Evolutionary conservation across 2,113 vertebrate genomes (phyloP), one percentile per base, ranked within the genome.

Genomic region (Synodontis membranacea): DNA sequence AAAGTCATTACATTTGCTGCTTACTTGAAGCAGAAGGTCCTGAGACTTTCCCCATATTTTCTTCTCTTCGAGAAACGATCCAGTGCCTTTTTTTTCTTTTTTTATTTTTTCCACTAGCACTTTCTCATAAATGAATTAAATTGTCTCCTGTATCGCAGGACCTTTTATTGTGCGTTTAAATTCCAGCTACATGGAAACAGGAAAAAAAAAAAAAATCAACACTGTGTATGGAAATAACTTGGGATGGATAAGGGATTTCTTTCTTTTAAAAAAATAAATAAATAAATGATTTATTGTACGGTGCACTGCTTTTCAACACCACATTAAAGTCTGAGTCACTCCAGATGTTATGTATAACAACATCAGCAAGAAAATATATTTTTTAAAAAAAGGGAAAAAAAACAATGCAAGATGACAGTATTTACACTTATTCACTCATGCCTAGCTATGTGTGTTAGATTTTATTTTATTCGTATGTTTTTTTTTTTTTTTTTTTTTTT

Each of bases 181-280:
- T 64, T 62, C 54, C 28, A 75, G 70, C 44, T 58, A 34, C 52
- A 11, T 48, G 56, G 23, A 64, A 50, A 50, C 15, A 50, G 8
- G 50, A 19, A 37, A 79, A 64, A 62, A 37, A 68, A 37, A 37
- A 2, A 37, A 25, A 52, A 81, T 75, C 62, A 83, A 88, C 78
- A 91, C 87, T 87, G 81, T 89, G 86, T 86, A 90, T 72, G 23
- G 83, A 66, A 81, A 75, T 80, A 60, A 83, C 50, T 88, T 52
- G 68, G 81, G 86, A 89, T 86, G 62, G 83, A 90, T 76, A 88
- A 89, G 86, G 88, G 86, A 89, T 86, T 88, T 62, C 31, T 87
- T 84, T 75, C 5, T 66, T 5, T 11, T 56, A 19, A 52, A 52
- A 17, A 19, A 52, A 52, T 12, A 50, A 15, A 52, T 15, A 15